Percentiles rank a stretch among this genome's conserved stretches.
Evolutionary conservation across 1,140 invertebrate species (phyloP).

Genomic region (Bombus sylvicola): DNA sequence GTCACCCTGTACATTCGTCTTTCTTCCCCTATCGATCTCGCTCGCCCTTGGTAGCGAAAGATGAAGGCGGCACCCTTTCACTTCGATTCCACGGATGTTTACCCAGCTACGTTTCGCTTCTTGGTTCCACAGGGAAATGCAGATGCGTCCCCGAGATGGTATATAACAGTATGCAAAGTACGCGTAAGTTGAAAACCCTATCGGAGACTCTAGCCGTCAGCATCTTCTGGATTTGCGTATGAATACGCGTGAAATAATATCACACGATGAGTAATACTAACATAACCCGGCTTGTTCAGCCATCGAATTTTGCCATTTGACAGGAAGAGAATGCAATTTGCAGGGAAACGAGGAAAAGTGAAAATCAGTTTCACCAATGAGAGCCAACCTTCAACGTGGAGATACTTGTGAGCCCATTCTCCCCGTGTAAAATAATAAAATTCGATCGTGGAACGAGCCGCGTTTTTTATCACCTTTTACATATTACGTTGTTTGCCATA

Average conservation of each 20-base stretch:
- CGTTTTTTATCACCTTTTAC: too few relatives aligned
- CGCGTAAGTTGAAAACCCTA: slow-evolving; percentile 21
- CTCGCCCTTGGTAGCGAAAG: background rate
- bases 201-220: background rate
- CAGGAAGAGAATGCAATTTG: background rate
- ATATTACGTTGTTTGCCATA: too few relatives aligned
- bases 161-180: background rate
- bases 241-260: background rate
- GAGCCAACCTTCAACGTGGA: too few relatives aligned
- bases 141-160: background rate
- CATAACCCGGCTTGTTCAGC: background rate
- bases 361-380: too few relatives aligned
- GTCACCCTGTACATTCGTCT: background rate
- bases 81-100: slow-evolving; percentile 35
- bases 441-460: too few relatives aligned
- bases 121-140: background rate
- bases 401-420: too few relatives aligned
- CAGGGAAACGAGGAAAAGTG: background rate
- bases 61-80: slow-evolving; percentile 25
- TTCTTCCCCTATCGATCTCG: background rate
- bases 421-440: too few relatives aligned
- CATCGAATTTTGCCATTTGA: background rate
- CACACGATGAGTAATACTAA: background rate
- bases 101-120: slow-evolving; percentile 18
- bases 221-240: background rate